These are phyloP conservation scores for Microcebus lehilahytsara DNA, from an alignment of 2,113 vertebrate genomes.

Conservation along the genomic window DNA sequence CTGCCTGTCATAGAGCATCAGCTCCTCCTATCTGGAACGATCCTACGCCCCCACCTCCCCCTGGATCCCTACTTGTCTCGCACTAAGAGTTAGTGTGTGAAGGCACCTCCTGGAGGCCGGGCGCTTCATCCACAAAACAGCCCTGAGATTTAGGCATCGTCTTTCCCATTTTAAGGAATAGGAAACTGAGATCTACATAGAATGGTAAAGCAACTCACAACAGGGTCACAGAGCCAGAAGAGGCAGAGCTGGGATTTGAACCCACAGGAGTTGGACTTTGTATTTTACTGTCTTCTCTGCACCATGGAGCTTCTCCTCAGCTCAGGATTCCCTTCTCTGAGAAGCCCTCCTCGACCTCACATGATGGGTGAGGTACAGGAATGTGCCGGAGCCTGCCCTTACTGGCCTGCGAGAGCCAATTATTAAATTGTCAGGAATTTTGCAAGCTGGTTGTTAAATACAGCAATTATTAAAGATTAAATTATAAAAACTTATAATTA, in stretches of 20 bases:
- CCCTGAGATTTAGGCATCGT: background rate
- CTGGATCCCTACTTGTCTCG: background rate
- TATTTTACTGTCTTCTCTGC: background rate
- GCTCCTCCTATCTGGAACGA: background rate
- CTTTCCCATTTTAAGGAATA: background rate
- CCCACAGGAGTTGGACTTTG: background rate
- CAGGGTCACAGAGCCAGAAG: background rate
- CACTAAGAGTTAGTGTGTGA: background rate
- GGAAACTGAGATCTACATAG: background rate
- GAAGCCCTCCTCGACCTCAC: conserved; percentile 46
- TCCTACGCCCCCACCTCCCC: background rate
- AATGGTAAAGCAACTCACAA: no score
- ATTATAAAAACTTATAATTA: conserved; percentile 70
- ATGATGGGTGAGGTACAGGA: background rate
- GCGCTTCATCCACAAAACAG: background rate
- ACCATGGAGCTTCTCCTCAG: background rate
- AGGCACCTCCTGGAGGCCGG: background rate
- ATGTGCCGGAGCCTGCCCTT: conserved; percentile 55
- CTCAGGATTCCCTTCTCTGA: background rate
- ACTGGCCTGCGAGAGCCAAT: conserved; percentile 15
- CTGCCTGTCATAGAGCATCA: background rate
- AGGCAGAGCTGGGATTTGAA: background rate
- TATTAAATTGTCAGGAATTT: conserved; percentile 67
- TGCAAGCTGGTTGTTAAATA: conserved; percentile 71
- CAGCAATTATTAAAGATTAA: conserved; percentile 71